Evolutionary conservation across 2,888 invertebrate genomes (phyloP).

Genomic region (Drosophila quasianomalipes): DNA sequence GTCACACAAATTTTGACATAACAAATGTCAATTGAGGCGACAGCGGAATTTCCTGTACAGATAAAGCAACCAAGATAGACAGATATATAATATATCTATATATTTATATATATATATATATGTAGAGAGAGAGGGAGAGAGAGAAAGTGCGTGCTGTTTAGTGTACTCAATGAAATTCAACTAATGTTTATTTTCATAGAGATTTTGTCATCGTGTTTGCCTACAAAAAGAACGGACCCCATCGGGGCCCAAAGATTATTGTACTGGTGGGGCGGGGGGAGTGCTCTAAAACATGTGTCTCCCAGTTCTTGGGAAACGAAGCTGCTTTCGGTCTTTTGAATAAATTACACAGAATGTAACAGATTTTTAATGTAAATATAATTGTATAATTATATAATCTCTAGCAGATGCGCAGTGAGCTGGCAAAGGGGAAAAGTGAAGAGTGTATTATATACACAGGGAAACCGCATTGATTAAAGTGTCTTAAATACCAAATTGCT

Average conservation of each 20-base stretch:
- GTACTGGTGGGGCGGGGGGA: conserved; percentile 9
- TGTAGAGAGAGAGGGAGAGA: not conserved
- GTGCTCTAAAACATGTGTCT: conserved; percentile 59
- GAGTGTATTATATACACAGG: not conserved
- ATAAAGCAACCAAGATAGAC: conserved; percentile 7
- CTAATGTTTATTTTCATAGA: conserved; percentile 72
- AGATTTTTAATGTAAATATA: conserved; percentile 81
- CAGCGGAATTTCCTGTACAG: conserved; percentile 52
- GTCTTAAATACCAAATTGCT: conserved; percentile 29
- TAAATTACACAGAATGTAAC: conserved; percentile 68
- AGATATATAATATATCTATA: not conserved
- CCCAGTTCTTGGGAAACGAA: conserved; percentile 49
- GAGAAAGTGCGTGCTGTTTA: conserved; percentile 26
- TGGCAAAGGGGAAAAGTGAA: not conserved
- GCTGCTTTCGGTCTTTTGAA: conserved; percentile 31
- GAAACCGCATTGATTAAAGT: conserved; percentile 45
- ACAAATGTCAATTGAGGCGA: conserved; percentile 72
- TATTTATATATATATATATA: accelerated
- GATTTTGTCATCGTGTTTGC: conserved; percentile 76
- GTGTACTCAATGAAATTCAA: conserved; percentile 50
- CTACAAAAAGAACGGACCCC: conserved; percentile 22
- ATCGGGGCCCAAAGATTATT: conserved; percentile 27
- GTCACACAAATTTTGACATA: conserved; percentile 77
- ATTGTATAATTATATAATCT: conserved; percentile 79
- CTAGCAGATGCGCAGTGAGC: conserved; percentile 57